Evolutionary conservation across 2,797 vertebrate species (phyloP).

Genomic region (Sebastes goodei): DNA sequence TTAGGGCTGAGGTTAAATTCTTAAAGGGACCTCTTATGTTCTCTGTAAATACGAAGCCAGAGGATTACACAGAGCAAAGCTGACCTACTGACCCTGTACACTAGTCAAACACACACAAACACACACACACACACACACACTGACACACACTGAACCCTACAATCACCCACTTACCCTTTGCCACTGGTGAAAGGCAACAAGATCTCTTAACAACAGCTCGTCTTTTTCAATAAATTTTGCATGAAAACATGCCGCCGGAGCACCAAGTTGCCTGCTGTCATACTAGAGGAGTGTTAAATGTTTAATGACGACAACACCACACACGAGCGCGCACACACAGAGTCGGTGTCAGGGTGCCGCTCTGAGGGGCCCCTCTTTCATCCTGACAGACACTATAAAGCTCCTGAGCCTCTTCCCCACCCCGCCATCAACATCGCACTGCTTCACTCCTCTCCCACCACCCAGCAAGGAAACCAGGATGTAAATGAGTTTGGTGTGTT

Average conservation of each 20-base stretch:
- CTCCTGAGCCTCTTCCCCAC: slow-evolving; percentile 27
- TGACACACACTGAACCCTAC: slow-evolving; percentile 44
- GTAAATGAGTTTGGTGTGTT: slow-evolving; percentile 82
- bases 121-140: slow-evolving; percentile 7
- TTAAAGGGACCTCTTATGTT: slow-evolving; percentile 2
- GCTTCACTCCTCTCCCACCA: slow-evolving; percentile 52
- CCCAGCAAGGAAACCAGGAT: slow-evolving; percentile 85
- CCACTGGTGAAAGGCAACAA: slow-evolving; percentile 89
- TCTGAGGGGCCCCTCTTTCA: slow-evolving; percentile 91
- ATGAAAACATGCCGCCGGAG: slow-evolving; percentile 92
- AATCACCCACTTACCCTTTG: slow-evolving; percentile 88
- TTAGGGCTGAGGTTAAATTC: not conserved
- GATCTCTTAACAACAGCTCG: slow-evolving; percentile 87
- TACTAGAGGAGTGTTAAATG: slow-evolving; percentile 94
- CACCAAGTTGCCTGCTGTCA: slow-evolving; percentile 95
- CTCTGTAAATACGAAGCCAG: slow-evolving; percentile 25
- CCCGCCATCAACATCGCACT: slow-evolving; percentile 54
- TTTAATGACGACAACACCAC: slow-evolving; percentile 99
- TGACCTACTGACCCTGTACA: slow-evolving; percentile 57
- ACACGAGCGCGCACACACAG: slow-evolving; percentile 65
- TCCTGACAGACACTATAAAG: slow-evolving; percentile 87
- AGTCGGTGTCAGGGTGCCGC: slow-evolving; percentile 90
- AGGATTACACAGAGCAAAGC: slow-evolving; percentile 48
- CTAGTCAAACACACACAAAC: slow-evolving; percentile 31
- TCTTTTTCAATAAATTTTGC: slow-evolving; percentile 97